Percentiles rank a stretch among this genome's conserved stretches.
These are phyloP conservation scores for Temnothorax nylanderi DNA, from an alignment of 1,140 invertebrate species.

Conservation along the genomic window DNA sequence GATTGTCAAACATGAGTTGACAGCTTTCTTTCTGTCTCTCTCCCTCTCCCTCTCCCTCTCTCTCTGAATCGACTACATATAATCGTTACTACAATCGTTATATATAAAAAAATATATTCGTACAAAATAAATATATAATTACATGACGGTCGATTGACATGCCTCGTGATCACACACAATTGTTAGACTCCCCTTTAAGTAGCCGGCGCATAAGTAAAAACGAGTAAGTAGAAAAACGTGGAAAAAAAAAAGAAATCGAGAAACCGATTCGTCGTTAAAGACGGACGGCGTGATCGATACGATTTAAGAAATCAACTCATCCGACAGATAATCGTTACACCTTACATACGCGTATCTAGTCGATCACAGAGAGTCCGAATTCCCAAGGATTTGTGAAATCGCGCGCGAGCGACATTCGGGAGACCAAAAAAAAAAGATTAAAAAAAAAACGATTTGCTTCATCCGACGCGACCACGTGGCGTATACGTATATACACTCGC, in stretches of 20 bases:
- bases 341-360: conserved; percentile 32
- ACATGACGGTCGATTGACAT: conserved; percentile 38
- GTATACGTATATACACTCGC: background rate
- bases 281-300: background rate
- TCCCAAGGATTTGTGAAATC: conserved; percentile 40
- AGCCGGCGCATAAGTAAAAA: conserved; percentile 27
- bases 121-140: conserved; percentile 55
- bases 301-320: background rate
- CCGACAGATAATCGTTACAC: background rate
- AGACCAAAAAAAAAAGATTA: background rate
- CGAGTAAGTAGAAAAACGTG: conserved; percentile 33
- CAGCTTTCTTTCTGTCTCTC: conserved; percentile 49
- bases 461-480: background rate
- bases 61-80: conserved; percentile 40
- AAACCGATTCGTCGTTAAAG: background rate
- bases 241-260: background rate
- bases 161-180: background rate
- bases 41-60: background rate
- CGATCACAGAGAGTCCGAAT: conserved; percentile 59
- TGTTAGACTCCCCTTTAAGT: conserved; percentile 30
- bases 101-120: conserved; percentile 46
- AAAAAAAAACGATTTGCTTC: background rate
- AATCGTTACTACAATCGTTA: conserved; percentile 24
- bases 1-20: conserved; percentile 79
- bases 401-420: background rate